Base-by-base conservation (phyloP, 2,888 invertebrate species). In the Auanema freiburgensis region DNA sequence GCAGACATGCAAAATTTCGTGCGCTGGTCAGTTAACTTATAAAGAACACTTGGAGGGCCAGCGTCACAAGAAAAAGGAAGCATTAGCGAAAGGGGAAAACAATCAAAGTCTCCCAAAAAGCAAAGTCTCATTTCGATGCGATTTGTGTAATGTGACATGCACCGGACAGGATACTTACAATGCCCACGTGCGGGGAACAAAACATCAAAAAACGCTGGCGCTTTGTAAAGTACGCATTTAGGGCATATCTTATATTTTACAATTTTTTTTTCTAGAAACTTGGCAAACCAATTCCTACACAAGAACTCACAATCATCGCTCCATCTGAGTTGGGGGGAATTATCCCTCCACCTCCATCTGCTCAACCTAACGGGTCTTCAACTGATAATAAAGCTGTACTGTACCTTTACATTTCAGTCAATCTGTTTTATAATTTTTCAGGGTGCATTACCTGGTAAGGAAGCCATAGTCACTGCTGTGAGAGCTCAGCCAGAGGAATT, bases 131-230 rank as follows among this genome's bases (percentile, higher is more conserved):
- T 86, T 93, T 81, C 90, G 94, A 74, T 98, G 98, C 87, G 96
- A 97, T 85, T 88, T 98, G 66, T 98, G 98, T 83, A 94, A 96
- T 87, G 95, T 98, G 11, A 93, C 95, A 12, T 98, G 97, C 86
- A 97, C 97, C 12, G 97, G 97, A 61, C 91, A 92, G 61, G 98
- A 98, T 87, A 96, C 97, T 0, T 98, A 97, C 87, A 93, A 94
- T 46, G 74, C 81, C 8, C 97, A 98, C 86, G 92, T 98, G 77
- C 89, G 95, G 65, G 98, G 98, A 67, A 91, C 93, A 75, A 97
- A 97, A 86, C 98, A 98, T 88, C 93, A 94, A 85, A 96, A 96
- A 88, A 93, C 89, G 11, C 91, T 96, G 55, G 92, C 95, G 84
- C 88, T 97, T 74, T 96, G 97, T 86, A 94, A 93, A 59, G 64